phyloP scores from a whole-genome alignment of 2,113 vertebrate genomes.

The Sceloporus undulatus region DNA sequence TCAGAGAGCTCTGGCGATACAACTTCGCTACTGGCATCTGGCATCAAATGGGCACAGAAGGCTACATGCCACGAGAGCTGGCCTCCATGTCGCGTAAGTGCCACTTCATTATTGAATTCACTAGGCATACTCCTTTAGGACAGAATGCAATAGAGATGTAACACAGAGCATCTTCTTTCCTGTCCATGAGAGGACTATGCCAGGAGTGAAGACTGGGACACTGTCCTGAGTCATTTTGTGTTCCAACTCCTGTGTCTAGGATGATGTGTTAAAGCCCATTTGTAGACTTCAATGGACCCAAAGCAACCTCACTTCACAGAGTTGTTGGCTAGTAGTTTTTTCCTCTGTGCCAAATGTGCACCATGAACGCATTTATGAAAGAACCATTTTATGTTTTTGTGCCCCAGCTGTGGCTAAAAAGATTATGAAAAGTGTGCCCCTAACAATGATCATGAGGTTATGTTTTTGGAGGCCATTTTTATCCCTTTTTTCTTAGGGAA shows the following conservation, averaged over 20 bases:
- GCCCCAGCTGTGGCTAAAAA: not conserved
- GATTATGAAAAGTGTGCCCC: not conserved
- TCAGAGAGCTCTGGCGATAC: constrained; percentile 97
- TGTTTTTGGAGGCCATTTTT: not conserved
- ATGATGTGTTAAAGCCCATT: not conserved
- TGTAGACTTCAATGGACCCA: not conserved
- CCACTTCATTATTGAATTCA: not conserved
- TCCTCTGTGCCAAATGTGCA: not conserved
- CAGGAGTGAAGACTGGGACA: not conserved
- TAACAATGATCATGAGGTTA: too few species aligned
- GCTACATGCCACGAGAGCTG: constrained; percentile 96
- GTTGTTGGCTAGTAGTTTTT: not conserved
- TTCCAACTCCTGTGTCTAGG: not conserved
- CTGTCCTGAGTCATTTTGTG: not conserved
- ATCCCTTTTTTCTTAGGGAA: not conserved
- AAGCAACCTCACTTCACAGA: not conserved
- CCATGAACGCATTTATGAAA: too few species aligned
- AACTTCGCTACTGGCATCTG: constrained; percentile 95
- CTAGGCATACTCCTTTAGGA: too few species aligned
- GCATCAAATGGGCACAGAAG: constrained; percentile 96
- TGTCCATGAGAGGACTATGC: not conserved
- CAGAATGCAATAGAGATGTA: too few species aligned
- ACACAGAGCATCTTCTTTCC: not conserved
- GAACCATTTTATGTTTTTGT: not conserved
- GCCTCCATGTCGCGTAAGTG: constrained; percentile 98